These are phyloP conservation scores for Drosophila seguyi DNA, from an alignment of 1,140 invertebrate species.

Conservation along the genomic window DNA sequence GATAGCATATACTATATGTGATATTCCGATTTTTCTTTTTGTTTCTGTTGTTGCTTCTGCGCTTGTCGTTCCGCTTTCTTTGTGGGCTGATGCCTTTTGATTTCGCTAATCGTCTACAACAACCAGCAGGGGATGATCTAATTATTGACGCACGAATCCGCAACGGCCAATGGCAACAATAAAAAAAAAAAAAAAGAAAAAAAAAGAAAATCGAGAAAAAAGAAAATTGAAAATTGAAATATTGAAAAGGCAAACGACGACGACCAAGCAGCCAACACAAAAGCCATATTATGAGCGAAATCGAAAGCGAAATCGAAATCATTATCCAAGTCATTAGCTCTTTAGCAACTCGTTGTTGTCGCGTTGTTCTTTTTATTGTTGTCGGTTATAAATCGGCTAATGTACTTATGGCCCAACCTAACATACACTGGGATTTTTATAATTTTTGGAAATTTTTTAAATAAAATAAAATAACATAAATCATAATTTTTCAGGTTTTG, in stretches of 20 bases:
- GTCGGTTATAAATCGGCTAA: conserved; percentile 65
- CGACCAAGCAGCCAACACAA: conserved; percentile 10
- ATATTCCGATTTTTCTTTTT: not conserved
- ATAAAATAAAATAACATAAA: too few species aligned
- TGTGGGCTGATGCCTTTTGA: conserved; percentile 69
- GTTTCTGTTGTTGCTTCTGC: not conserved
- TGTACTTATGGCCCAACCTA: conserved; percentile 37
- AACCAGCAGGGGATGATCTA: conserved; percentile 76
- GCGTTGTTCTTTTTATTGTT: conserved; percentile 49
- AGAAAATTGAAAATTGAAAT: conserved; percentile 61
- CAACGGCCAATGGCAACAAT: conserved; percentile 36
- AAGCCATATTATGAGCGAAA: conserved; percentile 65
- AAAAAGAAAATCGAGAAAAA: conserved; percentile 15
- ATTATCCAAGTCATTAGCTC: conserved; percentile 78
- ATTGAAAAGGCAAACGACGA: conserved; percentile 52
- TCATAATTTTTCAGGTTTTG: too few species aligned
- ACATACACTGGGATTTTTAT: too few species aligned
- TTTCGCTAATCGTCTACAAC: conserved; percentile 78
- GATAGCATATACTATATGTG: conserved; percentile 7
- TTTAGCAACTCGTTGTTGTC: conserved; percentile 65
- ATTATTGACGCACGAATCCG: conserved; percentile 81
- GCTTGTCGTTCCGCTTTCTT: conserved; percentile 58
- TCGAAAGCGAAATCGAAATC: conserved; percentile 63
- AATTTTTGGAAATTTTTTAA: too few species aligned
- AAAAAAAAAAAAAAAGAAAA: conserved; percentile 41